Percentiles rank a stretch among this genome's conserved stretches.
These are phyloP conservation scores for Axinella damicornis DNA, from an alignment of 37 sponge, comb jelly and placozoan genomes.

Conservation along the genomic window DNA sequence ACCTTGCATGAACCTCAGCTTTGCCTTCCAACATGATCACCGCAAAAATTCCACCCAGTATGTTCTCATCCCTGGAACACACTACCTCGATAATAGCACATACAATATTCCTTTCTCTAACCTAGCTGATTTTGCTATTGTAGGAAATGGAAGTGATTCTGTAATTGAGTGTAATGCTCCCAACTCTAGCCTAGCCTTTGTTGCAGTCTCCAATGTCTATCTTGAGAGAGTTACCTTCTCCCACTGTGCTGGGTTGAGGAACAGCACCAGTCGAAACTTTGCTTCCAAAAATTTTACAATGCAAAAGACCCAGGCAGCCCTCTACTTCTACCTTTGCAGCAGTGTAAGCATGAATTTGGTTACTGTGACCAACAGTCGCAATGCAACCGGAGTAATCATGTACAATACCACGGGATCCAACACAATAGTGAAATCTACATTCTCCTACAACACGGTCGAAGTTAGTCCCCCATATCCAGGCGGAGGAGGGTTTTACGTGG, in stretches of 20 bases:
- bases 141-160: background rate
- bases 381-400: slow-evolving; percentile 48
- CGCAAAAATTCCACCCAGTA: background rate
- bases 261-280: slow-evolving; percentile 32
- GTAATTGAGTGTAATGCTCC: background rate
- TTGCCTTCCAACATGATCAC: too few species aligned
- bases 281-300: background rate
- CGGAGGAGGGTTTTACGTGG: slow-evolving; percentile 68
- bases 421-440: background rate
- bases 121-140: background rate
- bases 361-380: slow-evolving; percentile 14
- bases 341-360: slow-evolving; percentile 12
- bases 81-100: background rate
- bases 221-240: slow-evolving; percentile 3
- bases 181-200: slow-evolving; percentile 50
- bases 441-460: slow-evolving; percentile 6
- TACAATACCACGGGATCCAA: slow-evolving; percentile 28
- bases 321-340: slow-evolving; percentile 48
- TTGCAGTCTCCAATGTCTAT: slow-evolving; percentile 7
- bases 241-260: slow-evolving; percentile 11
- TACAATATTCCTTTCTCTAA: background rate
- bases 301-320: background rate
- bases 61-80: background rate
- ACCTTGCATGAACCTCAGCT: too few species aligned
- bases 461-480: background rate